phyloP scores from a whole-genome alignment of 2,113 vertebrate genomes.

The Notothenia coriiceps region DNA sequence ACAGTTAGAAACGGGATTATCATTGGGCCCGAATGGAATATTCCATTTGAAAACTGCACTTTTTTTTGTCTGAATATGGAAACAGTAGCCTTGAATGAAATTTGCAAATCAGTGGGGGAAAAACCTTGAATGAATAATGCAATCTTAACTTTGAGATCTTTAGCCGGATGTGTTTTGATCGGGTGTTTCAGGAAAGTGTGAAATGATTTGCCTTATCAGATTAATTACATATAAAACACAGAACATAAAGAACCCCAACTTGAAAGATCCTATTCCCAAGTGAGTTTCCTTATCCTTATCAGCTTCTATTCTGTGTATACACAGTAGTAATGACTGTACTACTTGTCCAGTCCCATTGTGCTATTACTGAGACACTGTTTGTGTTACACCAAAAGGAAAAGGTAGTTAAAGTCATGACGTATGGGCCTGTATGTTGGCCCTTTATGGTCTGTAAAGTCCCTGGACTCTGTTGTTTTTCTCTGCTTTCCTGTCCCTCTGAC shows the following conservation, averaged over 20 bases:
- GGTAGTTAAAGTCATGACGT: conserved; percentile 5
- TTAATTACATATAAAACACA: neutral
- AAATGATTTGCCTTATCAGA: neutral
- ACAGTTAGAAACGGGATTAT: conserved; percentile 1
- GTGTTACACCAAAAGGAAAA: conserved; percentile 15
- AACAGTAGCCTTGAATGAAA: conserved; percentile 24
- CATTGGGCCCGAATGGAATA: conserved; percentile 24
- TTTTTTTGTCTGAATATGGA: neutral
- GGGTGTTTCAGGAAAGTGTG: neutral
- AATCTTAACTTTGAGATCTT: conserved; percentile 13
- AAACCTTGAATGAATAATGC: conserved; percentile 31
- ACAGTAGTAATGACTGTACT: conserved; percentile 1
- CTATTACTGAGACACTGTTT: conserved; percentile 2
- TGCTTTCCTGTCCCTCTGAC: conserved; percentile 56
- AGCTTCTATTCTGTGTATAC: conserved; percentile 9
- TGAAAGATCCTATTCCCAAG: neutral
- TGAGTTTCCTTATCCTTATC: neutral
- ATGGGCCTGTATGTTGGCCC: conserved; percentile 7
- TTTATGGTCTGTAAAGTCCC: conserved; percentile 6
- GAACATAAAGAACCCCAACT: conserved; percentile 2
- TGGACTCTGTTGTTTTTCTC: conserved; percentile 5
- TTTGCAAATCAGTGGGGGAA: neutral
- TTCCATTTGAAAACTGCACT: conserved; percentile 35
- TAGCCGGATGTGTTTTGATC: neutral
- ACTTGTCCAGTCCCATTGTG: neutral